Evolutionary conservation across 2,888 invertebrate genomes (phyloP), one percentile per base, ranked within the genome.

Genomic region (Pardosa pseudoannulata): DNA sequence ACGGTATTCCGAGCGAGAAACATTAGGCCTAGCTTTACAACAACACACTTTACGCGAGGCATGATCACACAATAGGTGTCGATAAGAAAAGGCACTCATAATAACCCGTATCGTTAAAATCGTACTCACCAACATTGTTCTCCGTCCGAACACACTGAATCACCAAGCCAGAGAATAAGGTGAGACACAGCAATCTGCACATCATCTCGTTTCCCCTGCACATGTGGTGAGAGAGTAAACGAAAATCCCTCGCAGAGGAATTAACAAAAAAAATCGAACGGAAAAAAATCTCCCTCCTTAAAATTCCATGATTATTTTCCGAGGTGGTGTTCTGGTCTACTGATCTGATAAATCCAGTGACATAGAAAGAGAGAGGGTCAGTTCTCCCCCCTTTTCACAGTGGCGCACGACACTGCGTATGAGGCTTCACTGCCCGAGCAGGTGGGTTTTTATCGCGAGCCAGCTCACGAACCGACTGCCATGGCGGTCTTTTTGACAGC

Each of bases 401-500:
- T 70, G 23, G 28, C 32, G 27, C n/a, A 41, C 29, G 32, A 67
- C 78, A 85, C 83, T 85, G 83, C 83, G 83, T 85, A 85, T 78
- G 46, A 46, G 78, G 78, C 83, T 85, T 85, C 73, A 85, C 83
- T 85, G 83, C 83, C 73, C 73, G 23, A 29, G 39, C 36, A 85
- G 83, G 83, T 85, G 83, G 78, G 67, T 78, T 65, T 82, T 81
- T 46, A 85, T 85, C 72, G 28, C 50, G 41, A 78, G 76, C 46
- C 46, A 65, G 56, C 41, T 23, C 73, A 70, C 65, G 78, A 73
- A 68, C 67, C 72, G 36, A 85, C 70, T 71, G 78, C 78, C 68
- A 85, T 85, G 83, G 83, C 83, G 83, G 83, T 78, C 78, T 73
- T 56, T 85, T 79, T 85, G 83, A 85, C 83, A 85, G 83, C 78